These are phyloP conservation scores for Phataginus tricuspis DNA, from an alignment of 2,797 vertebrate species.

Conservation along the genomic window DNA sequence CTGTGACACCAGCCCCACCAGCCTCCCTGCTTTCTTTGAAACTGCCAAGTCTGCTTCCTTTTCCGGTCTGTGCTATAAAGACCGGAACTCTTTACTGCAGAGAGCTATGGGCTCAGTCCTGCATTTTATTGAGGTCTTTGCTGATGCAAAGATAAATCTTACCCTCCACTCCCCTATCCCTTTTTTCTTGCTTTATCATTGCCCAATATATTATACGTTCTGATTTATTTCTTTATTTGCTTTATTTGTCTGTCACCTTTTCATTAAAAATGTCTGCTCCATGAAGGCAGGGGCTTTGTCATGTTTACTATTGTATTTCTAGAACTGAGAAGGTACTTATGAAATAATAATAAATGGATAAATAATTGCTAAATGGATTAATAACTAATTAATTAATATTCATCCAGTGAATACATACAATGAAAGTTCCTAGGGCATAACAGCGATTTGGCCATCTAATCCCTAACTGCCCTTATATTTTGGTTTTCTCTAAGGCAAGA, in stretches of 20 bases:
- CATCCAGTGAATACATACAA: not conserved
- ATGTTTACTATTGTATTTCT: not conserved
- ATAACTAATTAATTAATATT: not conserved
- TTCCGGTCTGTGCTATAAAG: not conserved
- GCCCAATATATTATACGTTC: not conserved
- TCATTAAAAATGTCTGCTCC: not conserved
- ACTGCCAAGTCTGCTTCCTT: not conserved
- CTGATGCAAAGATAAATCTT: not conserved
- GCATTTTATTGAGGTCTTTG: not conserved
- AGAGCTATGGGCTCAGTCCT: accelerated
- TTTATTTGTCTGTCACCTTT: not conserved
- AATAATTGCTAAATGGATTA: not conserved
- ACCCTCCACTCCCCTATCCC: accelerated
- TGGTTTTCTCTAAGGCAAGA: not conserved
- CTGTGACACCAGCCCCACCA: accelerated
- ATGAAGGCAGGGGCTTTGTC: not conserved
- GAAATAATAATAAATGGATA: not conserved
- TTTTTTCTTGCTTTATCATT: not conserved
- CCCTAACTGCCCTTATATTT: not conserved
- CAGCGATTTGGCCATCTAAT: not conserved
- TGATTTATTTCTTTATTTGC: not conserved
- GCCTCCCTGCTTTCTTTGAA: not conserved
- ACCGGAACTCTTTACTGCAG: not conserved
- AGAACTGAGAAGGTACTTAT: not conserved
- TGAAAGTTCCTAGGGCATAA: not conserved